These are phyloP conservation scores for Nomada ruficornis DNA, from an alignment of 2,888 invertebrate genomes.

Conservation along the genomic window DNA sequence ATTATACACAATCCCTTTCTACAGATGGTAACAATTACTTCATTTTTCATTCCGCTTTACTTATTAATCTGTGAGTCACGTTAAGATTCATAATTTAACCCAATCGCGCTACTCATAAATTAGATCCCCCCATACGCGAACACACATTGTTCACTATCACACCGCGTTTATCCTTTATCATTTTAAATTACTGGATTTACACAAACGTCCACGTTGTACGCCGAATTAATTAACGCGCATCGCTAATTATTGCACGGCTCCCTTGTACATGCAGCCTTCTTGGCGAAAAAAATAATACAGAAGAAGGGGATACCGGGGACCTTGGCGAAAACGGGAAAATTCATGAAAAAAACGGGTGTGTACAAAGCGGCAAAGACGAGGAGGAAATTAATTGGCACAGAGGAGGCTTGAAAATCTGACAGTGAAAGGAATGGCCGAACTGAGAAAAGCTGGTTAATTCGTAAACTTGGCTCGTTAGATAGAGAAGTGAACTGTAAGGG, in stretches of 20 bases:
- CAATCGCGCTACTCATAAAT: background rate
- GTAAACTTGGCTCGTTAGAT: constrained; percentile 29
- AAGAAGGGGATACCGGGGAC: background rate
- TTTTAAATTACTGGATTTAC: constrained; percentile 22
- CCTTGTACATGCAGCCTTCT: background rate
- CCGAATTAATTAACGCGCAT: constrained; percentile 36
- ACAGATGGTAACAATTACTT: too few species aligned
- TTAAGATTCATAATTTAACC: background rate
- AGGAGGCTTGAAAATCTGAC: background rate
- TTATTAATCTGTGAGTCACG: background rate
- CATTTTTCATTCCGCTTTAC: background rate
- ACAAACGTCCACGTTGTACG: constrained; percentile 22
- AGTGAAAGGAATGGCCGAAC: constrained; percentile 1
- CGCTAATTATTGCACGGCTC: constrained; percentile 12
- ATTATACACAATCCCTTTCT: too few species aligned
- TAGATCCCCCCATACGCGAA: background rate
- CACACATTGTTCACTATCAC: constrained; percentile 17
- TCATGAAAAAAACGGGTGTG: background rate
- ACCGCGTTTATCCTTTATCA: constrained; percentile 25
- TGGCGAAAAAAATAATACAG: background rate
- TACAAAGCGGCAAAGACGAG: background rate
- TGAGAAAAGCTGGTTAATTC: constrained; percentile 36
- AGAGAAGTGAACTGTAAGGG: constrained; percentile 23
- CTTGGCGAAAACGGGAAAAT: background rate
- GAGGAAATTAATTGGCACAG: constrained; percentile 22